Evolutionary conservation across 2,888 invertebrate genomes (phyloP).

Genomic region (Ornithoptera alexandrae): DNA sequence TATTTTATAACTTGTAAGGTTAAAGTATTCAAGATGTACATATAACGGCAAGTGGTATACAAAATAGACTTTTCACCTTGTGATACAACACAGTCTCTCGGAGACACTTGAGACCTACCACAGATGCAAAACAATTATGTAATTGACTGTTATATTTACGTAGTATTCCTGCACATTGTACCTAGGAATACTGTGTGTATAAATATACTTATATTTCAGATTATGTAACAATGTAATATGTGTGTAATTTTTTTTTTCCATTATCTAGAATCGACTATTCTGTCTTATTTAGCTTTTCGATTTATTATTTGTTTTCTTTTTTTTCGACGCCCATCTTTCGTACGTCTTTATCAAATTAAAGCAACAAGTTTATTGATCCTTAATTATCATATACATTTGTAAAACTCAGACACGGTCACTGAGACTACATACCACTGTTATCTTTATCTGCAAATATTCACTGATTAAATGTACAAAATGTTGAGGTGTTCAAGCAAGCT

Average conservation of each 20-base stretch:
- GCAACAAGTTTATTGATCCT: background rate
- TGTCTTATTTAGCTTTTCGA: no score
- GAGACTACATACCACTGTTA: slow-evolving; percentile 9
- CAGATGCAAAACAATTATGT: background rate
- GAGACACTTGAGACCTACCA: background rate
- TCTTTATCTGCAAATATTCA: slow-evolving; percentile 17
- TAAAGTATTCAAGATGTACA: background rate
- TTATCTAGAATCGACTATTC: no score
- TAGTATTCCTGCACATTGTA: background rate
- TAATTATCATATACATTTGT: background rate
- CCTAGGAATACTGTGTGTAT: background rate
- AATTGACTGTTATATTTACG: background rate
- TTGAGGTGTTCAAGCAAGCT: background rate
- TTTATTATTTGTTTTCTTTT: no score
- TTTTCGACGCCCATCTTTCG: no score
- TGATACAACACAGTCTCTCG: background rate
- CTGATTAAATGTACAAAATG: slow-evolving; percentile 17
- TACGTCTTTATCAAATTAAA: background rate
- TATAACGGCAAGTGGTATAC: background rate
- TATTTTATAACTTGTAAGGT: background rate
- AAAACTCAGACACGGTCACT: background rate
- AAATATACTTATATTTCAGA: background rate
- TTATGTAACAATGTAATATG: background rate
- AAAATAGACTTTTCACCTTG: background rate
- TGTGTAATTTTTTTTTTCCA: no score